Conservation (phyloP, 2,888 invertebrate species). For the Azorinus chamasolen region DNA sequence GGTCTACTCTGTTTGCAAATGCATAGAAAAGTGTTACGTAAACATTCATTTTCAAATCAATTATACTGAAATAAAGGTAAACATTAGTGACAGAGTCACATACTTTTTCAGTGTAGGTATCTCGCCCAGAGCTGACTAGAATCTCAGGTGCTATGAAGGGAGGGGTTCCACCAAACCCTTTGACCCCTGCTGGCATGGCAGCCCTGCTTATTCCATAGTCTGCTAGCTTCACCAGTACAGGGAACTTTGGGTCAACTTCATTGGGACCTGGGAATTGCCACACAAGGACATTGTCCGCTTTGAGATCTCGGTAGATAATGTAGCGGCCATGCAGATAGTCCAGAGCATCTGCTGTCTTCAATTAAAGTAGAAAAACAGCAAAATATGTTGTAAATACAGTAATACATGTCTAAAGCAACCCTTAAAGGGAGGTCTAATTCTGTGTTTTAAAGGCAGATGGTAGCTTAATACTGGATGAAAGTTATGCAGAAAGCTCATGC, state of each 20-base stretch:
- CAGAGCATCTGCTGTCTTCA: constrained; percentile 94
- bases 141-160: constrained; percentile 99
- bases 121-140: constrained; percentile 98
- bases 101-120: constrained; percentile 99
- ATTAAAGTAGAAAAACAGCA: no score
- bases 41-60: no score
- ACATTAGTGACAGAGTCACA: constrained; percentile 2
- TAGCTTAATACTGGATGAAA: no score
- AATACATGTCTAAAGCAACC: no score
- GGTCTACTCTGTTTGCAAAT: no score
- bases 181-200: constrained; percentile 91
- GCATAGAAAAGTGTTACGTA: no score
- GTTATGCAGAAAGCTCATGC: no score
- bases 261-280: constrained; percentile 97
- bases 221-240: constrained; percentile 93
- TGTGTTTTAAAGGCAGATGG: no score
- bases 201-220: constrained; percentile 95
- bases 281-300: constrained; percentile 99
- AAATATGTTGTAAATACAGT: no score
- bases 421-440: no score
- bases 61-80: no score
- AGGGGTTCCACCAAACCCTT: constrained; percentile 98
- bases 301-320: constrained; percentile 96
- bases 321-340: constrained; percentile 97
- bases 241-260: constrained; percentile 87